Base-by-base conservation (phyloP, 1,140 invertebrate genomes). In the Aphaenogaster rudis region DNA sequence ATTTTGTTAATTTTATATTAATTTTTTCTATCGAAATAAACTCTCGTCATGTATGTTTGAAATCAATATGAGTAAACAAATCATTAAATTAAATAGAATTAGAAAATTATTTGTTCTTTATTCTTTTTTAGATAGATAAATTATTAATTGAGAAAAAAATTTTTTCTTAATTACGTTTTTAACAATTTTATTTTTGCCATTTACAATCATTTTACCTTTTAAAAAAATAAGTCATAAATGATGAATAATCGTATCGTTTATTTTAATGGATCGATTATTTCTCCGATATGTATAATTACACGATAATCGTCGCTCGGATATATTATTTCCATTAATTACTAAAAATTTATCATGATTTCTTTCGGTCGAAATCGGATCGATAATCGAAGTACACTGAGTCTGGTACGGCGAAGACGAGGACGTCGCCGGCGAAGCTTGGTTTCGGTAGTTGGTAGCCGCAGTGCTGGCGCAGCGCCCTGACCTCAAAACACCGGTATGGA, bases 381-480 rank as follows among this genome's bases (percentile, higher is more conserved):
- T 17, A 57, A 42, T 2, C 15, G 33, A 45, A 64, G 59, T 72
- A 77, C 42, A 13, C 7, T 36, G 15, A 36, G 61, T 52, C 48
- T 50, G 39, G 6, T 15, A 39, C 11, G 57, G 36, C 21, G 52
- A 90, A 61, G 81, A 81, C 69, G 63, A 78, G 69, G 80, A 88
- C 57, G 33, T 71, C 54, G 86, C 77, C 66, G 86, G 50, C 72
- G 86, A 57, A 76, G 78, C 54, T 82, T 54, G 86, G 79, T 84
- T 91, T 91, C 54, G 88, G 87, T 88, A 39, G 88, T 89, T 89
- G 84, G 86, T 91, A 90, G 91, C 91, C 92, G 93, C 92, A 93
- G 92, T 93, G 92, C 88, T 93, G 93, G 92, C 93, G 93, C 93
- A 93, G 93, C 93, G 93, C 91, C 93, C 93, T 93, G 93, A 93